Percentiles rank a stretch among this genome's conserved stretches.
phyloP scores from a whole-genome alignment of 2,888 invertebrate genomes.

The Acronicta psi region DNA sequence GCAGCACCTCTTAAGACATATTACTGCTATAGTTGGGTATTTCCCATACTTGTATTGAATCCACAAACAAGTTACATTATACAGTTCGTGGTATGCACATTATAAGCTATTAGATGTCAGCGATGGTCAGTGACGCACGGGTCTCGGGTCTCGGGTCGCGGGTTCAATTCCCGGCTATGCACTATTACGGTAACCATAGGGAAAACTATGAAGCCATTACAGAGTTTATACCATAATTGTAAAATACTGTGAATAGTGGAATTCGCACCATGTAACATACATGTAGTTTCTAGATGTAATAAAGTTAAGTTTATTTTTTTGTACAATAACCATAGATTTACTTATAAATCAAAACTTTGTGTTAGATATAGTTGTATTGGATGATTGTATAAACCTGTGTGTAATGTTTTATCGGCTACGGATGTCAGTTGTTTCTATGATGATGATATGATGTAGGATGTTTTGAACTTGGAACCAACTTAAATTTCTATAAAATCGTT shows the following conservation, averaged over 20 bases:
- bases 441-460: too few relatives aligned
- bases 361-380: too few relatives aligned
- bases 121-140: slow-evolving; percentile 12
- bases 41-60: slow-evolving; percentile 2
- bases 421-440: too few relatives aligned
- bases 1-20: too few relatives aligned
- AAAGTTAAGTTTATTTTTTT: slow-evolving; percentile 13
- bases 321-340: too few relatives aligned
- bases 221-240: not conserved
- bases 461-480: too few relatives aligned
- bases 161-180: slow-evolving; percentile 22
- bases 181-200: slow-evolving; percentile 7
- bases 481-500: not conserved
- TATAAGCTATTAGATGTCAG: slow-evolving; percentile 7
- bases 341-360: too few relatives aligned
- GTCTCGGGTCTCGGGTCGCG: slow-evolving; percentile 34
- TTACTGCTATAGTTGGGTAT: too few relatives aligned
- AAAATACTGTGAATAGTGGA: not conserved
- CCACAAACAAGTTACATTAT: slow-evolving; percentile 2
- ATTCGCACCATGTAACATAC: slow-evolving; percentile 3
- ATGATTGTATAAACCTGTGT: too few relatives aligned
- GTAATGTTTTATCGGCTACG: too few relatives aligned
- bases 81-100: slow-evolving; percentile 8
- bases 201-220: slow-evolving; percentile 4
- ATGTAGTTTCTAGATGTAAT: not conserved